Evolutionary conservation across 2,113 vertebrate genomes (phyloP).

Genomic region (Actinemys pallida): DNA sequence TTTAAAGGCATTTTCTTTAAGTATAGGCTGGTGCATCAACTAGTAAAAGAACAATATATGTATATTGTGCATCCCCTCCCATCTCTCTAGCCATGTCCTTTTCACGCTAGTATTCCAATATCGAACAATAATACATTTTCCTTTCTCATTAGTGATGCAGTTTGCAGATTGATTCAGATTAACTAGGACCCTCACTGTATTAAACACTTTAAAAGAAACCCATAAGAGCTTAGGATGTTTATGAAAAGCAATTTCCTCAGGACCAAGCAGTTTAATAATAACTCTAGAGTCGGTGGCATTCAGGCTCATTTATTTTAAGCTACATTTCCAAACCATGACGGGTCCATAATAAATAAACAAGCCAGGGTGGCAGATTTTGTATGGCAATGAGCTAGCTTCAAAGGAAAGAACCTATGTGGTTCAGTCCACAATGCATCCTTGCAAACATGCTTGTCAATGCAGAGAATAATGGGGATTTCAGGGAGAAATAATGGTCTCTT

Average conservation of each 20-base stretch:
- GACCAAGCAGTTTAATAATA: conserved; percentile 73
- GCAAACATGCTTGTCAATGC: not conserved
- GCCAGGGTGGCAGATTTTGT: conserved; percentile 41
- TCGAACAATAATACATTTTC: conserved; percentile 55
- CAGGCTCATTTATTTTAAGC: conserved; percentile 73
- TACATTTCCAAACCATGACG: conserved; percentile 61
- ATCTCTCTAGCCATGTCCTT: not conserved
- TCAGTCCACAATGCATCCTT: not conserved
- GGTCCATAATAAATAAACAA: conserved; percentile 61
- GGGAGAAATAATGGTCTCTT: not conserved
- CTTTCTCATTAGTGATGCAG: conserved; percentile 59
- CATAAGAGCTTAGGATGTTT: conserved; percentile 50
- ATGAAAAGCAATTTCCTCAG: conserved; percentile 78
- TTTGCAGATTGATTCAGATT: conserved; percentile 61
- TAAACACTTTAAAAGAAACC: conserved; percentile 36
- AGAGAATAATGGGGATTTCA: not conserved
- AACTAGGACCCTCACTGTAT: conserved; percentile 43
- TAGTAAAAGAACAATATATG: not conserved
- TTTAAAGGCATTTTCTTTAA: not conserved
- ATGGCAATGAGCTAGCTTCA: not conserved
- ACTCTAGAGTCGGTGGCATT: conserved; percentile 17
- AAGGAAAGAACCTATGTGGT: not conserved
- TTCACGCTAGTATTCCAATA: conserved; percentile 19
- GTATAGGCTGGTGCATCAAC: not conserved
- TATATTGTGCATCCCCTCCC: not conserved